Evolutionary conservation across 1,140 invertebrate species (phyloP).

Genomic region (Drosophila funebris): DNA sequence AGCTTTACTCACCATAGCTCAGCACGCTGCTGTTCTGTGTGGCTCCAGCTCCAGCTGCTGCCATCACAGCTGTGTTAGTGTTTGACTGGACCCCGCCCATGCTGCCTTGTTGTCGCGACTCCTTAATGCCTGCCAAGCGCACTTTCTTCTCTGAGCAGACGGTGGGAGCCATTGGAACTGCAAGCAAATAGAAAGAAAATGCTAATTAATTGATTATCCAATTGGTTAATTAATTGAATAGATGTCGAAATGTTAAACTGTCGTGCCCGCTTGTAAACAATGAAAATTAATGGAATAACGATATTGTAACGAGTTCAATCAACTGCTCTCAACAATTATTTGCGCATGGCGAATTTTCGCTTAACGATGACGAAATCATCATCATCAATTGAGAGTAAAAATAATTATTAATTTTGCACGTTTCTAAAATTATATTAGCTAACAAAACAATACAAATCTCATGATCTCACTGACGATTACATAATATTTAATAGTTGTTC

Average conservation of each 20-base stretch:
- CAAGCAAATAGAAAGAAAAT: conserved; percentile 34
- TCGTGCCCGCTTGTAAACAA: conserved; percentile 37
- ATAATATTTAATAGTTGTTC: not conserved
- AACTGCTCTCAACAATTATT: conserved; percentile 49
- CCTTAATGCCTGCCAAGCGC: conserved; percentile 35
- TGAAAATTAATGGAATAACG: conserved; percentile 33
- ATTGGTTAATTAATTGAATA: conserved; percentile 63
- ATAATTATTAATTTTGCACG: conserved; percentile 12
- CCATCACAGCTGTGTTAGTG: conserved; percentile 15
- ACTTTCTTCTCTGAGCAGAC: conserved; percentile 70
- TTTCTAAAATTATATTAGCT: conserved; percentile 8
- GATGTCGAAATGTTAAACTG: conserved; percentile 35
- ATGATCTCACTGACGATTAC: not conserved
- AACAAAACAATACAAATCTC: conserved; percentile 1
- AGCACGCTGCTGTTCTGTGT: conserved; percentile 46
- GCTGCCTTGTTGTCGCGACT: conserved; percentile 46
- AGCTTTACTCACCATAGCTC: conserved; percentile 46
- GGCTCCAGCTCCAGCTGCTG: conserved; percentile 26
- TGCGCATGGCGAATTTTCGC: not conserved
- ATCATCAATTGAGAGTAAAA: not conserved
- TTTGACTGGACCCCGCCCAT: conserved; percentile 36
- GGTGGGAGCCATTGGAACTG: conserved; percentile 64
- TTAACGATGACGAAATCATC: conserved; percentile 1
- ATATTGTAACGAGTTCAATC: conserved; percentile 54
- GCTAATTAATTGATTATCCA: conserved; percentile 58